These are phyloP conservation scores for Sparus aurata DNA, from an alignment of 2,797 vertebrate genomes.

Conservation along the genomic window DNA sequence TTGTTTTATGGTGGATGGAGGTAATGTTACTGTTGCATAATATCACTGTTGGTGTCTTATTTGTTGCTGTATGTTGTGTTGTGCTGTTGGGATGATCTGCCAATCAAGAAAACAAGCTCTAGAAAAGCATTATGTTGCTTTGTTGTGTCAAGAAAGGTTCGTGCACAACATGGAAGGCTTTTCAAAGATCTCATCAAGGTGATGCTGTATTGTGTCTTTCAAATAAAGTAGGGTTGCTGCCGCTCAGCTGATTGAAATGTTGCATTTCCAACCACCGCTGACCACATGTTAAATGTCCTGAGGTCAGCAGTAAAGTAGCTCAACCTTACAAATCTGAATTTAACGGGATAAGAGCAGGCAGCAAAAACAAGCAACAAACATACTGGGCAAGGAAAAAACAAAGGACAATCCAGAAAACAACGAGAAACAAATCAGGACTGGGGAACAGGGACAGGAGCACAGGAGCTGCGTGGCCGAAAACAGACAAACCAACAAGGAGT, in stretches of 20 bases:
- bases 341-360: neutral
- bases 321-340: neutral
- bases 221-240: neutral
- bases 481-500: too few species aligned
- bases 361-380: too few species aligned
- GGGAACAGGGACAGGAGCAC: too few species aligned
- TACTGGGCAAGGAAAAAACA: too few species aligned
- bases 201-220: neutral
- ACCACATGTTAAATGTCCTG: neutral
- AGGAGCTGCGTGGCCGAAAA: too few species aligned
- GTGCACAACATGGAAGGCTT: neutral
- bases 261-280: neutral
- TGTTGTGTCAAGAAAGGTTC: neutral
- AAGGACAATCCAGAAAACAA: too few species aligned
- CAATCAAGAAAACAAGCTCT: neutral
- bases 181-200: neutral
- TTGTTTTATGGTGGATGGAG: neutral
- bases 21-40: neutral
- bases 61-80: neutral
- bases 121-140: neutral
- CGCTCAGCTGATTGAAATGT: neutral
- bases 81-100: neutral
- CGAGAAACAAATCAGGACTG: too few species aligned
- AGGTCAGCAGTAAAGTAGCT: too few species aligned
- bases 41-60: neutral